These are phyloP conservation scores for Nannobrachium achirus DNA, from an alignment of 2,113 vertebrate species.

Conservation along the genomic window DNA sequence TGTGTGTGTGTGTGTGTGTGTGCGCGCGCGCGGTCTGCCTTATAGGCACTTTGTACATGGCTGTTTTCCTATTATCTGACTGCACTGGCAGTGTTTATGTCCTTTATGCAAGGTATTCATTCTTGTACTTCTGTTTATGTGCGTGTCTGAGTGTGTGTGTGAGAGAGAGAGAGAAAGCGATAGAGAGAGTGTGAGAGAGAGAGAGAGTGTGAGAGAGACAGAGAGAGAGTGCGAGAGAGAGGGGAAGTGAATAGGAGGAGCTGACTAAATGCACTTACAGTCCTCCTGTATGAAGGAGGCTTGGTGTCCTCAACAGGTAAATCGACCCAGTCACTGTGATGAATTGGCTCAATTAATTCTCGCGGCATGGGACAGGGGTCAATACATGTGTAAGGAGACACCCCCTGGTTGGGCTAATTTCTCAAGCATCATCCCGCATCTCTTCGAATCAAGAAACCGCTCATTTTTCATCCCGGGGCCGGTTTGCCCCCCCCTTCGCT, in stretches of 20 bases:
- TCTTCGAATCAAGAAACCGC: conserved; percentile 28
- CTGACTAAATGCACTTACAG: conserved; percentile 48
- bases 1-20: too few species aligned
- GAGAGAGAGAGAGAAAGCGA: conserved; percentile 13
- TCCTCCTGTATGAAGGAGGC: conserved; percentile 33
- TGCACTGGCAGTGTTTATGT: too few species aligned
- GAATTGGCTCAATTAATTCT: conserved; percentile 64
- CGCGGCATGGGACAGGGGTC: conserved; percentile 33
- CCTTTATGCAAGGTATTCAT: too few species aligned
- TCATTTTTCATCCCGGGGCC: conserved; percentile 2
- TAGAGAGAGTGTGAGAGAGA: neutral
- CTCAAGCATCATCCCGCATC: conserved; percentile 40
- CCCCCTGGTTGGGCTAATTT: conserved; percentile 40
- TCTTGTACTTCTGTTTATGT: too few species aligned
- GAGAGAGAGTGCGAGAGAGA: conserved; percentile 2
- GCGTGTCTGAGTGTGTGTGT: too few species aligned
- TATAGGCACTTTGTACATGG: too few species aligned
- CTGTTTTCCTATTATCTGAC: too few species aligned
- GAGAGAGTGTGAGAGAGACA: neutral
- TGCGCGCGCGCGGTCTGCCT: too few species aligned
- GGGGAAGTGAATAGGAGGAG: conserved; percentile 15
- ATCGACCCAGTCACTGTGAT: conserved; percentile 66
- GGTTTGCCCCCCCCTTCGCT: neutral
- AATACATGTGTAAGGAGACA: conserved; percentile 46
- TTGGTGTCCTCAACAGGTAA: conserved; percentile 53